Evolutionary conservation across 2,888 invertebrate genomes (phyloP), one percentile per base, ranked within the genome.

Genomic region (Brachypalpus laphriformis): DNA sequence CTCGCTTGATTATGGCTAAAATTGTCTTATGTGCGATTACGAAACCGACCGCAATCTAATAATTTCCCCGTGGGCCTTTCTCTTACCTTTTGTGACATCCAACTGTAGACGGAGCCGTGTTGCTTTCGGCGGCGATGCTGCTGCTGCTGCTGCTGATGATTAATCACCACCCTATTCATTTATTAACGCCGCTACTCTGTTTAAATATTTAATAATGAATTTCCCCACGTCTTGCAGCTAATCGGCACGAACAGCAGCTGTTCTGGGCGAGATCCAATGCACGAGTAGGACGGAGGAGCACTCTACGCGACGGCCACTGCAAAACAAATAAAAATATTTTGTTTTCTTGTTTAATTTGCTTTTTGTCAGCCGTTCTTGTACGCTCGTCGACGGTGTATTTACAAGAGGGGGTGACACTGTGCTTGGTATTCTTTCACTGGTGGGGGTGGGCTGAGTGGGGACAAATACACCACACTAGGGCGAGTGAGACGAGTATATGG

Each of bases 281-380:
- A 49, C 59, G 37, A 28, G 37, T 71, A 49, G 20, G 16, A 63
- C 22, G 42, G 28, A 54, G 14, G 11, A 70, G 37, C 70, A 70
- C 61, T 51, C 25, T 57, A 68, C 51, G 8, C 61, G 45, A 70
- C n/a, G n/a, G n/a, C 68, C 61, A 68, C 68, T 77, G 68, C 70
- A 63, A 81, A 63, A 75, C 65, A 71, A 76, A 76, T 65, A 65
- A 65, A 34, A 75, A 63, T 34, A 14, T 57, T n/a, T 28, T 74
- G 14, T 59, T 40, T 56, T 71, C 18, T 56, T 49, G 63, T 54
- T 25, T 31, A 37, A 9, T 45, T 57, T 25, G 56, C 22, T 54
- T 47, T 45, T 49, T 14, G 59, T 47, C 34, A 22, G 56, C 31
- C 45, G 18, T 56, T 70, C 34, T 54, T 71, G 11, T 45, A 34